Percentiles rank a stretch among this genome's conserved stretches.
Evolutionary conservation across 1,140 invertebrate genomes (phyloP).

Genomic region (Zaprionus ghesquierei): DNA sequence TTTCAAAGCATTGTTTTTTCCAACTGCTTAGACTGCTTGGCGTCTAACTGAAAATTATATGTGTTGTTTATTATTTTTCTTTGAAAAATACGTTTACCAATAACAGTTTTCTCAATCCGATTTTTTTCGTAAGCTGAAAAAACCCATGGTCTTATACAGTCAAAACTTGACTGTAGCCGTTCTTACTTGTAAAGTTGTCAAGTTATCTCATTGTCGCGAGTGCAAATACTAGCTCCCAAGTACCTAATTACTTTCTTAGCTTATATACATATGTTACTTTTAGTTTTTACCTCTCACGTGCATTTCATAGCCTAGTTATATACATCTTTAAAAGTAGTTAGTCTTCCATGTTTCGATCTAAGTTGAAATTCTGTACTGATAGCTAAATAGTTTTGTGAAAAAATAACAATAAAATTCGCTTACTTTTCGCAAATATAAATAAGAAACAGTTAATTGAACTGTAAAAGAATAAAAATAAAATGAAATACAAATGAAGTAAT

Average conservation of each 20-base stretch:
- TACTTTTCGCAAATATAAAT: conserved; percentile 15
- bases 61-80: too few relatives aligned
- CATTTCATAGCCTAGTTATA: conserved; percentile 34
- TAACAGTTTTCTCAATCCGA: too few relatives aligned
- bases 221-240: conserved; percentile 24
- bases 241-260: conserved; percentile 63
- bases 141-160: too few relatives aligned
- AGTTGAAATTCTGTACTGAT: conserved; percentile 73
- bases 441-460: neutral
- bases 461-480: too few relatives aligned
- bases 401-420: conserved; percentile 63
- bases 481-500: too few relatives aligned
- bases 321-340: conserved; percentile 33
- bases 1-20: too few relatives aligned
- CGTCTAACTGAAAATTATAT: too few relatives aligned
- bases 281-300: conserved; percentile 7
- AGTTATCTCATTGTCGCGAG: neutral
- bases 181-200: too few relatives aligned
- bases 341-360: conserved; percentile 64
- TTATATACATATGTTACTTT: conserved; percentile 36
- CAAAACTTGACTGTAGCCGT: too few relatives aligned
- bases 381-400: conserved; percentile 56
- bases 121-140: too few relatives aligned
- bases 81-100: too few relatives aligned
- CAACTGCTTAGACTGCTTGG: too few relatives aligned